Conservation (phyloP, 2,888 invertebrate genomes). For the Micoletzkya japonica region DNA sequence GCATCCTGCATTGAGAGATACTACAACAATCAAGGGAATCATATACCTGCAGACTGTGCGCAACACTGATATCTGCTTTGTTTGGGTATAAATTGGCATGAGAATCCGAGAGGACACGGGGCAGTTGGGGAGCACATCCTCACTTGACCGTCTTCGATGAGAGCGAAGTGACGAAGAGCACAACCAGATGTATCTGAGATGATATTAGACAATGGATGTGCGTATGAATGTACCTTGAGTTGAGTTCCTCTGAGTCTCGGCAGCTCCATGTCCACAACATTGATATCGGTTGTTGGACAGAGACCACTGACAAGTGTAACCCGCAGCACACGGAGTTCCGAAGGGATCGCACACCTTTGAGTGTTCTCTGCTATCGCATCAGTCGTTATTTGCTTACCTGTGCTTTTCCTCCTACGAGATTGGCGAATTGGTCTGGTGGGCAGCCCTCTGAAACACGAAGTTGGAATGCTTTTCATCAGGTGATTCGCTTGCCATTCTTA, state of each 20-base stretch:
- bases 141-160: constrained; percentile 3
- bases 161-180: constrained; percentile 14
- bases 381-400: background rate
- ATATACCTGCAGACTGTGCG: constrained; percentile 43
- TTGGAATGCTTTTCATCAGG: background rate
- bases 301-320: constrained; percentile 23
- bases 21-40: background rate
- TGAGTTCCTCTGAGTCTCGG: background rate
- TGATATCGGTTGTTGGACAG: constrained; percentile 19
- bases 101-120: constrained; percentile 45
- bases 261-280: constrained; percentile 15
- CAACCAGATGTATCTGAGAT: constrained; percentile 7
- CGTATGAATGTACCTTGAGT: background rate
- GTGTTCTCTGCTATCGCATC: background rate
- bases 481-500: constrained; percentile 4
- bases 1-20: constrained; percentile 35
- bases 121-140: constrained; percentile 9
- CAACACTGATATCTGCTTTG: constrained; percentile 49
- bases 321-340: constrained; percentile 2
- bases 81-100: constrained; percentile 47
- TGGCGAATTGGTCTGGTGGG: constrained; percentile 45
- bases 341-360: constrained; percentile 21
- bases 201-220: background rate
- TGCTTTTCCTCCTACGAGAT: constrained; percentile 10
- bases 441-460: constrained; percentile 39